Conservation (phyloP, 1,140 invertebrate species). For the Globodera rostochiensis region DNA sequence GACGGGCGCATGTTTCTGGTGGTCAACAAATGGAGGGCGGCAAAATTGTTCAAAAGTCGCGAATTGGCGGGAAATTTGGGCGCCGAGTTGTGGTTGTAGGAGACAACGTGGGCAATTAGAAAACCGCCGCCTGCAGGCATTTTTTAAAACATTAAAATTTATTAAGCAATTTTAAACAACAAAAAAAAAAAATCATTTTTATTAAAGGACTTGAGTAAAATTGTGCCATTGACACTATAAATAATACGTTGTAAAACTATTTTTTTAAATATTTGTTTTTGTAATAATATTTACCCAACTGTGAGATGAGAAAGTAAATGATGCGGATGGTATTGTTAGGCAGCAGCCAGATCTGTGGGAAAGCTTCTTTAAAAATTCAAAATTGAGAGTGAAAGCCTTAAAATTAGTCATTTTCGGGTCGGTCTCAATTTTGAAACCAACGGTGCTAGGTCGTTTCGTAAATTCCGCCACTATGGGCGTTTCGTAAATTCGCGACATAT, state of each 20-base stretch:
- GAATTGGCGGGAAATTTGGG: conserved; percentile 62
- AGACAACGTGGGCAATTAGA: conserved; percentile 60
- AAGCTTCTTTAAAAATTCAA: no score
- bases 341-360: conserved; percentile 41
- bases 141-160: neutral
- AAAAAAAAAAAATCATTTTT: neutral
- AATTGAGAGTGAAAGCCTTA: no score
- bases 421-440: no score
- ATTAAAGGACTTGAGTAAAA: no score
- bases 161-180: neutral
- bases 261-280: no score
- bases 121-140: conserved; percentile 39
- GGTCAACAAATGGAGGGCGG: conserved; percentile 63
- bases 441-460: no score
- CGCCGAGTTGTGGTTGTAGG: conserved; percentile 65
- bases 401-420: no score
- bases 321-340: conserved; percentile 50
- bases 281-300: conserved; percentile 33
- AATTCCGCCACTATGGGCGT: no score
- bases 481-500: no score
- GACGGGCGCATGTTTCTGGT: conserved; percentile 65
- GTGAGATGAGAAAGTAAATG: conserved; percentile 58
- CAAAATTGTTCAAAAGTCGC: conserved; percentile 64
- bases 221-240: no score
- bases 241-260: no score